Conservation (phyloP, 1,140 invertebrate genomes). For the Caenorhabditis tropicalis region DNA sequence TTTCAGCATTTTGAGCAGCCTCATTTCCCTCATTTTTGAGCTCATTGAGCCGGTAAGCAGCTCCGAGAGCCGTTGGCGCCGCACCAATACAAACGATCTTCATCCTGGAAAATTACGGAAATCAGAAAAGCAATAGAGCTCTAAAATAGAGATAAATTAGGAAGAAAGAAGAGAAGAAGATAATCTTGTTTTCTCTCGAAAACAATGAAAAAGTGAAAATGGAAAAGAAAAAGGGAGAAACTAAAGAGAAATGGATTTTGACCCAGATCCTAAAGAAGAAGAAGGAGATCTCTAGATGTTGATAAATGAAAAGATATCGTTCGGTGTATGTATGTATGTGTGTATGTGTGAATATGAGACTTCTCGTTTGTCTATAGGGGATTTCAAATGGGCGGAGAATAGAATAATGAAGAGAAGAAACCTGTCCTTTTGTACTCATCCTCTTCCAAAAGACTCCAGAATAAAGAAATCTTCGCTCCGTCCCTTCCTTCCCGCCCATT, state of each 20-base stretch:
- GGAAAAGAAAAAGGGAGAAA: not conserved
- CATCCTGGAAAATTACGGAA: constrained; percentile 42
- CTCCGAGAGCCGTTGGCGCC: constrained; percentile 61
- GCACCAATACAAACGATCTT: constrained; percentile 63
- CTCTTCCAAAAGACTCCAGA: not conserved
- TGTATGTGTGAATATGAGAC: not conserved
- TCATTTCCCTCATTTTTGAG: constrained; percentile 53
- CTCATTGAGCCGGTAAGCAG: constrained; percentile 60
- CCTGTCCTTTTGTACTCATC: constrained; percentile 41
- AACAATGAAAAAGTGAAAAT: constrained; percentile 25
- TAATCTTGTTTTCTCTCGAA: not conserved
- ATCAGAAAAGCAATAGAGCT: not conserved
- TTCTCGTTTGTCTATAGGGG: not conserved
- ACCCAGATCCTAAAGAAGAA: constrained; percentile 18
- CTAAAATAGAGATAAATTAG: not conserved
- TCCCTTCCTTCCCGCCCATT: not conserved
- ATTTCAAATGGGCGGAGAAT: not conserved
- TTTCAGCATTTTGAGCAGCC: constrained; percentile 46
- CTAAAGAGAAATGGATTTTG: constrained; percentile 5
- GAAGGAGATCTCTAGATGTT: not conserved
- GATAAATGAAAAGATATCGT: constrained; percentile 17
- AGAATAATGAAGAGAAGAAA: not conserved
- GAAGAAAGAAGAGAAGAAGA: not conserved
- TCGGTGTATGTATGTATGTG: not conserved
- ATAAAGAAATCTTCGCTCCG: not conserved